Base-by-base conservation (phyloP, 1,140 invertebrate species). In the Globodera ellingtonae region DNA sequence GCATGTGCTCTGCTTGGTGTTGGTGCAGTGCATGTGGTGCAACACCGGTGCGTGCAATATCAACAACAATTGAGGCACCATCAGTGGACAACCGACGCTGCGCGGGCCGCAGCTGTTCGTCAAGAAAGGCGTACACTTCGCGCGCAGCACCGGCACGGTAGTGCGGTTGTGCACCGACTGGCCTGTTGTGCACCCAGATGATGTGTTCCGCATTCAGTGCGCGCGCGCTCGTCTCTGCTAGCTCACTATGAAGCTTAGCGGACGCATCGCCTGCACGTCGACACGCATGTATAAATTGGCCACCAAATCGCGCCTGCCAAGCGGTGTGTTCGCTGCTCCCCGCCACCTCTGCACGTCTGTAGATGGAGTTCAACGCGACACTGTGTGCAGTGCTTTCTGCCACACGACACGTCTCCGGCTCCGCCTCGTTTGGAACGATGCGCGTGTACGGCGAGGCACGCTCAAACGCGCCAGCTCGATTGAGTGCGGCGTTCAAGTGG, bases 301-400 rank as follows among this genome's bases (percentile, higher is more conserved):
- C 82, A 47, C 82, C 82, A 73, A 86, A 84, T 15, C 46, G 69
- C 44, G 82, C 69, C 18, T 84, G 72, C 56, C 72, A 81, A 18
- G 35, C 21, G 6, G 77, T 84, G 46, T 56, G 70, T 6, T 84
- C 67, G 46, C 71, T 59, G 21, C 44, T 35, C 44, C 35, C 59
- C 21, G 44, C 21, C 47, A 56, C 47, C 13, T 86, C 81, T 35
- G 86, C 74, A 10, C 71, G 47, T 67, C 72, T 18, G 71, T 85
- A 84, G 9, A 21, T 65, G 10, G 67, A 78, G n/a, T 84, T 84
- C 13, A 83, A n/a, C 44, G 71, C 81, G 44, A 81, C 62, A 6
- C 69, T 74, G 70, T 85, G 72, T 6, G 84, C 84, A 46, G 71
- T 56, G 71, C 84, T 86, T 77, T 84, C 82, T 66, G 35, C 21